A percentile compares a stretch with the other conserved stretches of the same genome.
Conservation (phyloP, 92 coral and sea anemone genomes). For the Porites evermanni region DNA sequence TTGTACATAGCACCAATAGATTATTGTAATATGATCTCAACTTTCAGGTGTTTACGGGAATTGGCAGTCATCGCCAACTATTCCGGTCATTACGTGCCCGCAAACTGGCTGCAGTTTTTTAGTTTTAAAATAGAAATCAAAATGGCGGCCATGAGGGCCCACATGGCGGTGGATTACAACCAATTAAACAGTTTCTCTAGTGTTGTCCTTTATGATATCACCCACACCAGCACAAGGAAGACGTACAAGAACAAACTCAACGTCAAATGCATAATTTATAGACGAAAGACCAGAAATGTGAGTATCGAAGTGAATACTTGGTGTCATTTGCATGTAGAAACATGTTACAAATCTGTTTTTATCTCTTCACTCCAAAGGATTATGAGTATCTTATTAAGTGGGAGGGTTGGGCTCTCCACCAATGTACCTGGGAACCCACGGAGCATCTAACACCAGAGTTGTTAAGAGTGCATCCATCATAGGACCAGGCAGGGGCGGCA, state of each 20-base stretch:
- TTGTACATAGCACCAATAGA: too few species aligned
- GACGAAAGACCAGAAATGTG: not conserved
- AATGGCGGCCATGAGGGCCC: not conserved
- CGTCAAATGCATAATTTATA: not conserved
- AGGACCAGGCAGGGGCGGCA: too few species aligned
- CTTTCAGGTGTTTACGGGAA: too few species aligned
- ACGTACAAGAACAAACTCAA: not conserved
- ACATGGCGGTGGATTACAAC: not conserved
- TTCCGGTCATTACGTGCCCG: not conserved
- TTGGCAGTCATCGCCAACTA: not conserved
- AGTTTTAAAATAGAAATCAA: not conserved
- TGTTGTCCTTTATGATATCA: not conserved
- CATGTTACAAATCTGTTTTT: too few species aligned
- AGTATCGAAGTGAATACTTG: not conserved
- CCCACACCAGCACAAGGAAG: not conserved
- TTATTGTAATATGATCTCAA: too few species aligned
- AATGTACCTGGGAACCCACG: too few species aligned
- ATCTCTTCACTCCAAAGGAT: too few species aligned
- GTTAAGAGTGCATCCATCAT: too few species aligned
- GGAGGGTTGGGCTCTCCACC: too few species aligned
- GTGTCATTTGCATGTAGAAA: too few species aligned
- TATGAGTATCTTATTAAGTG: too few species aligned
- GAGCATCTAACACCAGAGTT: too few species aligned
- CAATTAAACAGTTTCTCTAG: not conserved
- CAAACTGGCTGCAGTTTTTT: not conserved